A percentile compares a stretch with the other conserved stretches of the same genome.
Evolutionary conservation across 92 coral and sea anemone genomes (phyloP).

Genomic region (Plumapathes pennacea): DNA sequence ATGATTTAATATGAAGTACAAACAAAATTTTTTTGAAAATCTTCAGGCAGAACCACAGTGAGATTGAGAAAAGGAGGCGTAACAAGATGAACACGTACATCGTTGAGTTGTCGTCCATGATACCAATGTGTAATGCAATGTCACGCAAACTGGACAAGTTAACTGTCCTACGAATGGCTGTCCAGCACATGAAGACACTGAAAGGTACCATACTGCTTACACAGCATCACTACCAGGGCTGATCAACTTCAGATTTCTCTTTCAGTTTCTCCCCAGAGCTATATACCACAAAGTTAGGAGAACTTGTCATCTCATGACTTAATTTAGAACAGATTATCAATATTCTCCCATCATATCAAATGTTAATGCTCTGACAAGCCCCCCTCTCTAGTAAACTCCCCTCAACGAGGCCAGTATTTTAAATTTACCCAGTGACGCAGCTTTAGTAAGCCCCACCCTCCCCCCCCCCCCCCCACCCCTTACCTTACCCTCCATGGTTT

Average conservation of each 20-base stretch:
- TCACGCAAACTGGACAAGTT: slow-evolving; percentile 93
- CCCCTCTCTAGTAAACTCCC: no score
- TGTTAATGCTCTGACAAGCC: no score
- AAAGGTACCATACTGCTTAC: slow-evolving; percentile 73
- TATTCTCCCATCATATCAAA: no score
- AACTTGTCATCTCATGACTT: no score
- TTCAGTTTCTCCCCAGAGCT: no score
- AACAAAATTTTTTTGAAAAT: not conserved
- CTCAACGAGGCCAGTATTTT: no score
- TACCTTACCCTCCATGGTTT: no score
- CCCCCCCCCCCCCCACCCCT: not conserved
- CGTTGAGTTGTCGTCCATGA: slow-evolving; percentile 86
- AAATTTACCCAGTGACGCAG: no score
- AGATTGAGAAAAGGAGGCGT: slow-evolving; percentile 93
- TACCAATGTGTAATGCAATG: slow-evolving; percentile 84
- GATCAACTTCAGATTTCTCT: no score
- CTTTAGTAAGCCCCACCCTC: not conserved
- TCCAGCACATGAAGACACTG: slow-evolving; percentile 92
- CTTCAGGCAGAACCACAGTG: slow-evolving; percentile 93
- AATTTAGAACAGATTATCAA: no score
- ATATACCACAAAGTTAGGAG: no score
- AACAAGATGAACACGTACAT: slow-evolving; percentile 95
- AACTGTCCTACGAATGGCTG: slow-evolving; percentile 89
- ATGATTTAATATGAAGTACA: no score
- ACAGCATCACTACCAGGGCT: not conserved